phyloP scores from a whole-genome alignment of 2,888 invertebrate genomes.

The Drosophila prostipennis region DNA sequence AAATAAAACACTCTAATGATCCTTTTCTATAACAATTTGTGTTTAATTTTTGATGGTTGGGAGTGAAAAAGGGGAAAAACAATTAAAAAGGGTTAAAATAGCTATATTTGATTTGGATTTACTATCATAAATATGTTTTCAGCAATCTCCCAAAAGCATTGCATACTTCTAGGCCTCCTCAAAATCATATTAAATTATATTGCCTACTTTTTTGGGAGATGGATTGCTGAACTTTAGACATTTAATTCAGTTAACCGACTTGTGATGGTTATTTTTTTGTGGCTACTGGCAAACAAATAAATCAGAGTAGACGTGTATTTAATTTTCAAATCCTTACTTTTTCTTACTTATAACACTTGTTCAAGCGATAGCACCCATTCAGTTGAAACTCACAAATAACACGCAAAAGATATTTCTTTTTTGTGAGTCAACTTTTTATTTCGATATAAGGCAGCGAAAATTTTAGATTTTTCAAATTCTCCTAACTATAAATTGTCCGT shows the following conservation, averaged over 20 bases:
- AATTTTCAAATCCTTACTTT: not conserved
- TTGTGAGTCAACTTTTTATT: slow-evolving; percentile 9
- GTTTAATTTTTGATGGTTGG: not conserved
- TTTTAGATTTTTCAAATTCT: slow-evolving; percentile 7
- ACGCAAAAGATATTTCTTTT: not conserved
- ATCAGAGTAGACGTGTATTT: not conserved
- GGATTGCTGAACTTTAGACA: not conserved
- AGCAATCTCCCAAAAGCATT: not conserved
- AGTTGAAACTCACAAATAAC: not conserved
- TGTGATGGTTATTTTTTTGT: too few relatives aligned
- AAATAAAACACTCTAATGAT: not conserved
- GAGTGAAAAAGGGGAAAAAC: not conserved
- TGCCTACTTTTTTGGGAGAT: slow-evolving; percentile 11
- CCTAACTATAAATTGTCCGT: slow-evolving; percentile 3
- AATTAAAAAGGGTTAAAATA: too few relatives aligned
- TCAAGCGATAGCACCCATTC: not conserved
- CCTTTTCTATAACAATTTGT: not conserved
- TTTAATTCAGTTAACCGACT: not conserved
- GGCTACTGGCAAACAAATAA: not conserved
- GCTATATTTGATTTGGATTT: too few relatives aligned
- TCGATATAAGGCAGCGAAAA: slow-evolving; percentile 12
- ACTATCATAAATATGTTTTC: too few relatives aligned
- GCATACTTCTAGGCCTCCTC: slow-evolving; percentile 36
- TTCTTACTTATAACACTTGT: not conserved
- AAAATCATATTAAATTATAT: too few relatives aligned